These are phyloP conservation scores for Ceratotherium simum DNA, from an alignment of 2,113 vertebrate genomes.

Conservation along the genomic window DNA sequence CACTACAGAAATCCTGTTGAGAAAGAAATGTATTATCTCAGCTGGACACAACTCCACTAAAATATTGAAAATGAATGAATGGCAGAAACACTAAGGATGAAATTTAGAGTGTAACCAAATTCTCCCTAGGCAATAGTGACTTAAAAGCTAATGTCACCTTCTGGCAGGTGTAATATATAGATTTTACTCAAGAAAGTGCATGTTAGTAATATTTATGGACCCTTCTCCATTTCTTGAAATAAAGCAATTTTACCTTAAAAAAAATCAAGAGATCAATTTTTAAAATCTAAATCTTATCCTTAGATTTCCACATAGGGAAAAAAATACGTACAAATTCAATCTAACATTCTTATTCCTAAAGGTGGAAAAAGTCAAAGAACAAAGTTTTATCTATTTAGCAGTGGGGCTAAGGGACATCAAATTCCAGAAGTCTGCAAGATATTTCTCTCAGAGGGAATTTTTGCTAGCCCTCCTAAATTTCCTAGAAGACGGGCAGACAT, in stretches of 20 bases:
- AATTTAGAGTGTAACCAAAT: constrained; percentile 50
- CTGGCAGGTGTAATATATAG: neutral
- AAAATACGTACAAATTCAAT: neutral
- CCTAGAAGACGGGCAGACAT: neutral
- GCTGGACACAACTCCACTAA: constrained; percentile 13
- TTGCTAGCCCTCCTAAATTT: neutral
- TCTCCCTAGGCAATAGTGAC: neutral
- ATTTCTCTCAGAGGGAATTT: neutral
- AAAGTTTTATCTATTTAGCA: neutral
- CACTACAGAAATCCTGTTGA: constrained; percentile 51
- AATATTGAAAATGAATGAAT: constrained; percentile 59
- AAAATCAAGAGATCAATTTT: neutral
- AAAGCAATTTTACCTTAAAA: neutral
- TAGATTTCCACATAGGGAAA: neutral
- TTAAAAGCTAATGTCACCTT: constrained; percentile 31
- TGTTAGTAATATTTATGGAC: neutral
- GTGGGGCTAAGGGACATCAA: neutral
- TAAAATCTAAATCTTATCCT: neutral
- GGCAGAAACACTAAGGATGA: neutral
- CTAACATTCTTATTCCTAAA: neutral
- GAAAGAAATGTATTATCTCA: constrained; percentile 63
- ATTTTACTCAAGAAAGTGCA: neutral
- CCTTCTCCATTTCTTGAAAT: neutral
- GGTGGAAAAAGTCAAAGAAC: neutral
- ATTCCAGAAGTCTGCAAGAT: neutral